These are phyloP conservation scores for Atta colombica DNA, from an alignment of 1,140 invertebrate genomes.

Conservation along the genomic window DNA sequence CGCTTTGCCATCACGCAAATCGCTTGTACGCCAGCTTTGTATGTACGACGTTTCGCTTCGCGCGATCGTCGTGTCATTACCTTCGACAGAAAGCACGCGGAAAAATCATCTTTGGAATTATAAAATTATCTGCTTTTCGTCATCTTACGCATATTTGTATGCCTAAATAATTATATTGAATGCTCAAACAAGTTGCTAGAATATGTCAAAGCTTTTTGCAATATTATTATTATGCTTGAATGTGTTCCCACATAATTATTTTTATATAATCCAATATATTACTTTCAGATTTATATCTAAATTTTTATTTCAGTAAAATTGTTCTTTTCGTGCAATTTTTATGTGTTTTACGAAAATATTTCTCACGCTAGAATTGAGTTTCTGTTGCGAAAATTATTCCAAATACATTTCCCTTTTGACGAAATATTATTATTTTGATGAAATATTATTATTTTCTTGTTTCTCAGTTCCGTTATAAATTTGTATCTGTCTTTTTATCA, in stretches of 20 bases:
- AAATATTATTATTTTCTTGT: background rate
- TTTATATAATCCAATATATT: too few relatives aligned
- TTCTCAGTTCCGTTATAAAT: background rate
- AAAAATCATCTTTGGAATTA: background rate
- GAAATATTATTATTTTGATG: background rate
- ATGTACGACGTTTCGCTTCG: background rate
- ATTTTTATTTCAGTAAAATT: too few relatives aligned
- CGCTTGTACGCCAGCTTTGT: background rate
- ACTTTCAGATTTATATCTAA: too few relatives aligned
- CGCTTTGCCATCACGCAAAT: conserved; percentile 23
- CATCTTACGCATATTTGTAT: background rate
- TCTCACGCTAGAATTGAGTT: background rate
- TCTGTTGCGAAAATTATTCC: conserved; percentile 6
- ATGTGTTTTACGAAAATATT: background rate
- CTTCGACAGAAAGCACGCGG: background rate
- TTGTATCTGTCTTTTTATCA: background rate
- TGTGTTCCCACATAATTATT: too few relatives aligned
- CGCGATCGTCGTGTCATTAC: background rate
- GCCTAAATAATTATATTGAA: background rate
- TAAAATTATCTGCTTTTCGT: background rate
- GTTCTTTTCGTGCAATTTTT: background rate
- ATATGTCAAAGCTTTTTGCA: too few relatives aligned
- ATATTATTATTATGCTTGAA: too few relatives aligned
- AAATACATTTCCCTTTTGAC: background rate
- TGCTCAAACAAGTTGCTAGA: too few relatives aligned